Base-by-base conservation (phyloP, 2,888 invertebrate genomes). In the Dryobota labecula region DNA sequence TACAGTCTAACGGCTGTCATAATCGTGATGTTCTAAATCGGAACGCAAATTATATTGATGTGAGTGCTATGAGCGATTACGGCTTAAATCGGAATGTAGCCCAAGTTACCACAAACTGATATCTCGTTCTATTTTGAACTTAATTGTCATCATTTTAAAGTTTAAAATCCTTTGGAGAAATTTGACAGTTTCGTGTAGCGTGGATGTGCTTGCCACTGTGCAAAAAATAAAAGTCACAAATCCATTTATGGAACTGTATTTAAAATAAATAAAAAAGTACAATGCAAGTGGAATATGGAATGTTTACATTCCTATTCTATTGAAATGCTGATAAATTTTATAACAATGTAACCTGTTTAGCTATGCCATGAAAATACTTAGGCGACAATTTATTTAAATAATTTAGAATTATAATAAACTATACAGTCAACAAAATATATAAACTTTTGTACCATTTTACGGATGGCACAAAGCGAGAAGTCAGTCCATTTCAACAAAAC, bases 231-330 rank as follows among this genome's bases (percentile, higher is more conserved):
- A 76, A 81, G 41, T 15, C 24, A n/a, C 30, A 64, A 30, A 70
- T 54, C 27, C 38, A 27, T 53, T 30, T 53, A 41, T 3, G 56
- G 20, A 73, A 73, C 64, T 82, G 63, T 78, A 82, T 70, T 80
- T 70, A 57, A 74, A 70, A 51, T 13, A 71, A 66, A 73, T 68
- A 63, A 58, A 69, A 73, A 72, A 66, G 51, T 63, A 68, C 73
- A 74, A 74, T 60, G 71, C 78, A 73, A 54, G 41, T 74, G 60
- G 57, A 61, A 43, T 47, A 65, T 68, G 78, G 74, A 80, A 80
- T 80, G 80, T 63, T 41, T 24, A 68, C 78, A 80, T 80, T 78
- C 80, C 82, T 56, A 57, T 65, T 67, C n/a, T 68, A 64, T 63
- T 49, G 57, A 58, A 64, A 47, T 80, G 76, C 73, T 2, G n/a